Evolutionary conservation across 2,888 invertebrate species (phyloP).

Genomic region (Noctua pronuba): DNA sequence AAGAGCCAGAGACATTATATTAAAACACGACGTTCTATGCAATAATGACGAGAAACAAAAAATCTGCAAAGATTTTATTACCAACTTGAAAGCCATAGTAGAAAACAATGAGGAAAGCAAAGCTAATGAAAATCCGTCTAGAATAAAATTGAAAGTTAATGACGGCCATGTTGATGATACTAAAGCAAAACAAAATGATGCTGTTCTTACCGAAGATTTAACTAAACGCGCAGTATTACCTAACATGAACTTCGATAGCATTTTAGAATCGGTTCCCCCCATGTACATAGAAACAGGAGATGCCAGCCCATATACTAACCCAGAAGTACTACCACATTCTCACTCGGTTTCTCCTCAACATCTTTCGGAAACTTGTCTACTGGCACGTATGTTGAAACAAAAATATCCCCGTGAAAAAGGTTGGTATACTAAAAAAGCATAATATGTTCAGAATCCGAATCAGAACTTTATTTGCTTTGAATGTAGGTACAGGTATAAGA

Average conservation of each 20-base stretch:
- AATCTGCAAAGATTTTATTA: constrained; percentile 80
- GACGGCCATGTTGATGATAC: background rate
- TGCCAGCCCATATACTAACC: constrained; percentile 56
- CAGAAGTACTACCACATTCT: constrained; percentile 55
- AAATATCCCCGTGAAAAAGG: constrained; percentile 76
- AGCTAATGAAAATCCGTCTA: constrained; percentile 41
- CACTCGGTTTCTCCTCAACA: constrained; percentile 63
- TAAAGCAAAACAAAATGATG: constrained; percentile 15
- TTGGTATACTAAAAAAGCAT: constrained; percentile 52
- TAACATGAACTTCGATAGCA: constrained; percentile 52
- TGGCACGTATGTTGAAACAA: constrained; percentile 79
- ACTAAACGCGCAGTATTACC: constrained; percentile 74
- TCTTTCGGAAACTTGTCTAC: constrained; percentile 77
- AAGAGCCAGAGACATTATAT: constrained; percentile 79
- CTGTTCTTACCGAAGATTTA: constrained; percentile 66
- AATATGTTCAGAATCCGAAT: too few relatives aligned
- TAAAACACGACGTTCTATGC: constrained; percentile 79
- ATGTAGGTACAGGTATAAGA: too few relatives aligned
- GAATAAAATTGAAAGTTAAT: constrained; percentile 36
- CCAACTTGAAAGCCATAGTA: constrained; percentile 75
- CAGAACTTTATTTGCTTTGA: too few relatives aligned
- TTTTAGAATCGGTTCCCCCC: constrained; percentile 61
- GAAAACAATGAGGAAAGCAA: constrained; percentile 45
- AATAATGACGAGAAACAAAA: constrained; percentile 75
- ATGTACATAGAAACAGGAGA: constrained; percentile 59